A percentile compares a stretch with the other conserved stretches of the same genome.
Evolutionary conservation across 2,113 vertebrate genomes (phyloP).

Genomic region (Abramis brama): DNA sequence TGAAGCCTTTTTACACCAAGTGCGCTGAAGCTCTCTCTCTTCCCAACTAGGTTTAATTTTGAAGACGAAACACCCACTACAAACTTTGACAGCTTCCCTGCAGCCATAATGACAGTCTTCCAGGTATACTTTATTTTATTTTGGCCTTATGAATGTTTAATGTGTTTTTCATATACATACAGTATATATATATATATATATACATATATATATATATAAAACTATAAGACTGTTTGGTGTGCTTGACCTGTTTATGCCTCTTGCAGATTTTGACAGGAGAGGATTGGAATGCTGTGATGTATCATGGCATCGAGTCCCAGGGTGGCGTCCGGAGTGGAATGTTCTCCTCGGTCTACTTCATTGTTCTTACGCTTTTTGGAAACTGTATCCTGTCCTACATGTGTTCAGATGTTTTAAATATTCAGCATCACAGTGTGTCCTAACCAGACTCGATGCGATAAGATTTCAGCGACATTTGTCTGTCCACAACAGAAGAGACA

Average conservation of each 20-base stretch:
- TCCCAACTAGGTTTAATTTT: slow-evolving; percentile 90
- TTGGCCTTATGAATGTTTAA: slow-evolving; percentile 3
- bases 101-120: slow-evolving; percentile 96
- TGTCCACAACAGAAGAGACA: too few species aligned
- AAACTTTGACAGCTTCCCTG: slow-evolving; percentile 95
- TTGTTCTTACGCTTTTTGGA: slow-evolving; percentile 93
- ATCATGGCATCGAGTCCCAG: slow-evolving; percentile 94
- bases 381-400: slow-evolving; percentile 91
- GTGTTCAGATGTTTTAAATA: not conserved
- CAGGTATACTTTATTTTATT: slow-evolving; percentile 79
- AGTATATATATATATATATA: not conserved
- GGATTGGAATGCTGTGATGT: slow-evolving; percentile 99
- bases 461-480: too few species aligned
- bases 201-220: not conserved
- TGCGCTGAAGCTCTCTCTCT: not conserved
- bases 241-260: slow-evolving; percentile 34
- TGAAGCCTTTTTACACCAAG: not conserved
- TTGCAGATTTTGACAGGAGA: slow-evolving; percentile 94
- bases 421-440: too few species aligned
- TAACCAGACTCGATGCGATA: too few species aligned
- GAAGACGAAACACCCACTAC: slow-evolving; percentile 91
- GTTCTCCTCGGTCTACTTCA: slow-evolving; percentile 97
- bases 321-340: slow-evolving; percentile 91
- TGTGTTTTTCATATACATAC: not conserved
- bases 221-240: not conserved